Conservation (phyloP, 2,113 vertebrate species). For the Microcebus lehilahytsara region DNA sequence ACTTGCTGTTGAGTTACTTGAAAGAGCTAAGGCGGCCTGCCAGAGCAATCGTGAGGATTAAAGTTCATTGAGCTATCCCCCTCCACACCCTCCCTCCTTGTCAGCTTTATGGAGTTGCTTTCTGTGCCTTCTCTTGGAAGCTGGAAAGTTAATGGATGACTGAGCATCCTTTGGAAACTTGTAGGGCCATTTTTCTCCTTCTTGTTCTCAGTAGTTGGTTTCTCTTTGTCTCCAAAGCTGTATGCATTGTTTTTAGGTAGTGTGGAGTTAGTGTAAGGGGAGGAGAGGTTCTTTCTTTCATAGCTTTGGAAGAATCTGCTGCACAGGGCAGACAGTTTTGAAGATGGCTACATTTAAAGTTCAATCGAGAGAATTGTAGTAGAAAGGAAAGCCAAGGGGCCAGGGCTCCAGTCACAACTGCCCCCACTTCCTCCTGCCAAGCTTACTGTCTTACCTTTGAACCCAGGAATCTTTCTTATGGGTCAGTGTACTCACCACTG, state of each 20-base stretch:
- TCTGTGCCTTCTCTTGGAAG: not conserved
- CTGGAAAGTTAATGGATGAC: not conserved
- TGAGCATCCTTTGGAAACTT: accelerated
- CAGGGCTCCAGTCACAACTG: not conserved
- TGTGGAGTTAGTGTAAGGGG: not conserved
- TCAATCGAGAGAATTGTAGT: not conserved
- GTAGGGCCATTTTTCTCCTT: not conserved
- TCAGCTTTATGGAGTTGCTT: not conserved
- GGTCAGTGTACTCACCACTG: not conserved
- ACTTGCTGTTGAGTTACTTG: constrained; percentile 48
- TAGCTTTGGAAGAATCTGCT: not conserved
- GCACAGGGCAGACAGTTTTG: not conserved
- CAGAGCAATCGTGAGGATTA: not conserved
- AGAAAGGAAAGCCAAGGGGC: not conserved
- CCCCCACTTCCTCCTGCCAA: not conserved
- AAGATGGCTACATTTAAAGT: not conserved
- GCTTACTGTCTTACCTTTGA: not conserved
- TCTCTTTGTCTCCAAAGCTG: not conserved
- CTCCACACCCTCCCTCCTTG: not conserved
- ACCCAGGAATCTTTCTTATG: not conserved
- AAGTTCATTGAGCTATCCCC: constrained; percentile 26
- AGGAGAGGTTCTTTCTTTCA: not conserved
- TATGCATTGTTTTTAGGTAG: not conserved
- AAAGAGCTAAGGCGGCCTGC: not conserved
- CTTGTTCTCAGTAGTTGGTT: not conserved